A percentile compares a stretch with the other conserved stretches of the same genome.
These are phyloP conservation scores for Forbesichthys agassizii DNA, from an alignment of 2,113 vertebrate genomes.

Conservation along the genomic window DNA sequence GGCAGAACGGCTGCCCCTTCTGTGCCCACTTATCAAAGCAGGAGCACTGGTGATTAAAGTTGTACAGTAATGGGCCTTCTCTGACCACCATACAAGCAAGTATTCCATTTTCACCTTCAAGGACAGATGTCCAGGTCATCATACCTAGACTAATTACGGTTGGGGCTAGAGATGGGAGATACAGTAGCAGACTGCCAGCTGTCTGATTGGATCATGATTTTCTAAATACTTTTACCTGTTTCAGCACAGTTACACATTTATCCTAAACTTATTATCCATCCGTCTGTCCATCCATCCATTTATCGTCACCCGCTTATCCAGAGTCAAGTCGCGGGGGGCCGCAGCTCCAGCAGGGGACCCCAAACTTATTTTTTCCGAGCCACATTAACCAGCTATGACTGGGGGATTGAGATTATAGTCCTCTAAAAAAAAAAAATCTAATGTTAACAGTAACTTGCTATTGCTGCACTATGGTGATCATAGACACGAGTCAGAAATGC, in stretches of 20 bases:
- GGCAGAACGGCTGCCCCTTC: conserved; percentile 27
- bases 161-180: conserved; percentile 11
- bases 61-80: conserved; percentile 44
- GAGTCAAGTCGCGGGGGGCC: no score
- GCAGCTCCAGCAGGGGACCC: no score
- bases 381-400: no score
- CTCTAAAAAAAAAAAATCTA: no score
- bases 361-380: no score
- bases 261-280: no score
- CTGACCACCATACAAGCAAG: conserved; percentile 51
- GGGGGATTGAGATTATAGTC: no score
- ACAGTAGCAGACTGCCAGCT: conserved; percentile 2
- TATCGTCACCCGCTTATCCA: no score
- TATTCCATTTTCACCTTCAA: conserved; percentile 53
- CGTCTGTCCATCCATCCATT: no score
- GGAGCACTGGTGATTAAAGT: conserved; percentile 50
- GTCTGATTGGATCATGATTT: neutral
- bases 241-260: no score
- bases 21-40: conserved; percentile 59
- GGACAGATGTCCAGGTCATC: conserved; percentile 39
- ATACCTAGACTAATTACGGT: conserved; percentile 17
- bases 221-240: no score
- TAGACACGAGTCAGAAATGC: neutral
- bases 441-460: neutral
- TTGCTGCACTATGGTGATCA: neutral